Percentiles rank a stretch among this genome's conserved stretches.
Evolutionary conservation across 1,140 invertebrate genomes (phyloP).

Genomic region (Cyrtorhinus lividipennis): DNA sequence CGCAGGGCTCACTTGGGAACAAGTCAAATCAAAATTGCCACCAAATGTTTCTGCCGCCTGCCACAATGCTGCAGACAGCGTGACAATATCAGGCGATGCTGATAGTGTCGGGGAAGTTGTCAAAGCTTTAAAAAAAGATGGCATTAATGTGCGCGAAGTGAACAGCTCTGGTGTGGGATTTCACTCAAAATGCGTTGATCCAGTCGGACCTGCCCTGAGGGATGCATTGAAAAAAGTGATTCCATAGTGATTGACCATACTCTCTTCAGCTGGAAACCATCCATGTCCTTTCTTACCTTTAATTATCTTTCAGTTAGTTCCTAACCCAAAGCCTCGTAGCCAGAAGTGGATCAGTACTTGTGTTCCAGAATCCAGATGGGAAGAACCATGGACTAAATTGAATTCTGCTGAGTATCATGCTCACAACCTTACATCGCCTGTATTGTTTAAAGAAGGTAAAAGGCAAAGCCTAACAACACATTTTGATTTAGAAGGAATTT

Average conservation of each 20-base stretch:
- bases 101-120: slow-evolving; percentile 54
- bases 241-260: too few species aligned
- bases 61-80: slow-evolving; percentile 68
- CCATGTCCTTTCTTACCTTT: not conserved
- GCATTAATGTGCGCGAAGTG: slow-evolving; percentile 69
- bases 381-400: slow-evolving; percentile 32
- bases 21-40: slow-evolving; percentile 43
- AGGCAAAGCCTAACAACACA: too few species aligned
- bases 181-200: slow-evolving; percentile 46
- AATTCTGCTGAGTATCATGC: slow-evolving; percentile 45
- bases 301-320: not conserved
- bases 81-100: slow-evolving; percentile 71
- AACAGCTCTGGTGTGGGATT: slow-evolving; percentile 70
- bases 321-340: slow-evolving; percentile 35
- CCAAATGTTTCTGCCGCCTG: slow-evolving; percentile 62
- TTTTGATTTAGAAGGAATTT: too few species aligned
- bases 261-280: too few species aligned
- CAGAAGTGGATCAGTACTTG: slow-evolving; percentile 41
- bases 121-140: slow-evolving; percentile 47
- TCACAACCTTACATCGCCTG: slow-evolving; percentile 46
- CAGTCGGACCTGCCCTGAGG: slow-evolving; percentile 43
- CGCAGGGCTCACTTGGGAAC: slow-evolving; percentile 27
- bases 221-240: not conserved
- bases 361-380: slow-evolving; percentile 39
- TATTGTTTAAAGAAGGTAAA: slow-evolving; percentile 22